Base-by-base conservation (phyloP, 2,888 invertebrate genomes). In the Macrophya alboannulata region DNA sequence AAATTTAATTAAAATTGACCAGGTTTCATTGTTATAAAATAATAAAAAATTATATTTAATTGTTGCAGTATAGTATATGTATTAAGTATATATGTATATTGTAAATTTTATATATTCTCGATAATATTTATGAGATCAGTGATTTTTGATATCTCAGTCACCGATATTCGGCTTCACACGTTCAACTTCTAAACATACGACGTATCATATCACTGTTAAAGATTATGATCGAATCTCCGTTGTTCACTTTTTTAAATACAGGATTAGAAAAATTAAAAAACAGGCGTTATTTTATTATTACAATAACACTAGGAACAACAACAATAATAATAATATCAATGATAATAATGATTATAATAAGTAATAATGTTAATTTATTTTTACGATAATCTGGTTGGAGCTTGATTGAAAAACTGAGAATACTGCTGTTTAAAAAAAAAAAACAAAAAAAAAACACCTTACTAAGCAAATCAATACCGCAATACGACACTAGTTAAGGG, bases 381-480 rank as follows among this genome's bases (percentile, higher is more conserved):
- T 74, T 45, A 25, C 45, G 72, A 43, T 45, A 25, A 1, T 55
- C 74, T 55, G 77, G 5, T n/a, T 55, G 17, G 37, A 43, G 77
- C 31, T 55, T 77, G 55, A 51, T n/a, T 51, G 8, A 55, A 77
- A 37, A 77, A 51, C 31, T 31, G 31, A 31, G 40, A 37, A 37
- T 55, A 55, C 77, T 51, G 51, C 51, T 55, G 77, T 51, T 48
- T 48, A 12, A 31, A 31, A 31, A 31, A 31, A 31, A 31, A 31
- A 45, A 43, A 37, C 37, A 37, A 72, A 48, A 55, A 21, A 71
- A 82, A 82, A 81, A 37, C 72, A 85, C 81, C 82, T 82, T 25
- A 72, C 65, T 45, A 71, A 85, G 79, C 82, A 72, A 85, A 85
- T 85, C 85, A 85, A 85, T 85, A 85, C 85, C 71, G 85, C 82